Percentiles rank a stretch among this genome's conserved stretches.
Conservation (phyloP, 2,888 invertebrate genomes). For the Microctonus aethiopoides region DNA sequence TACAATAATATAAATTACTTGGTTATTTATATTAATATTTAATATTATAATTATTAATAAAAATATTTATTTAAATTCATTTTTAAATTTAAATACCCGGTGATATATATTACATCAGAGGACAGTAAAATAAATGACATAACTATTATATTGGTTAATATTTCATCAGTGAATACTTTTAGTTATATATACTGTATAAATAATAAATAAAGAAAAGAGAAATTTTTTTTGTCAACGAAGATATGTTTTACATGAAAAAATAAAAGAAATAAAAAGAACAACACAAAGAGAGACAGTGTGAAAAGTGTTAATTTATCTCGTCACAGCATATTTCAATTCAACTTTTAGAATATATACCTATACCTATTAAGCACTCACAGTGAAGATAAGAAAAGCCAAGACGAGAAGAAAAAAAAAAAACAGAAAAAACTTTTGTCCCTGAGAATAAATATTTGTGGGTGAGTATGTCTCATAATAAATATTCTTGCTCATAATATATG, state of each 20-base stretch:
- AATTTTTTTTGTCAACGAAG: too few relatives aligned
- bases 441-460: slow-evolving; percentile 17
- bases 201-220: not conserved
- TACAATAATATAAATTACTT: too few relatives aligned
- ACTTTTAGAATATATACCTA: not conserved
- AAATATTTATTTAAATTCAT: too few relatives aligned
- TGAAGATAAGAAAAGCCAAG: not conserved
- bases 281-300: not conserved
- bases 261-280: not conserved
- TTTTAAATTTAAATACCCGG: too few relatives aligned
- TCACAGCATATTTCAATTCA: not conserved
- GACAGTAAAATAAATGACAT: too few relatives aligned
- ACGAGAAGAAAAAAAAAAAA: not conserved
- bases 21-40: too few relatives aligned
- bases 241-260: not conserved
- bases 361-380: not conserved
- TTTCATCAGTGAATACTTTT: not conserved
- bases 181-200: not conserved
- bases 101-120: too few relatives aligned
- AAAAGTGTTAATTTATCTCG: not conserved
- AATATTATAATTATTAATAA: too few relatives aligned
- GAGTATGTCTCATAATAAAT: slow-evolving; percentile 2
- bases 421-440: slow-evolving; percentile 20
- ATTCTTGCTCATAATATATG: not conserved
- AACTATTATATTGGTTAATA: too few relatives aligned